A percentile compares a stretch with the other conserved stretches of the same genome.
Evolutionary conservation across 2,888 invertebrate genomes (phyloP).

Genomic region (Pharmacophagus antenor): DNA sequence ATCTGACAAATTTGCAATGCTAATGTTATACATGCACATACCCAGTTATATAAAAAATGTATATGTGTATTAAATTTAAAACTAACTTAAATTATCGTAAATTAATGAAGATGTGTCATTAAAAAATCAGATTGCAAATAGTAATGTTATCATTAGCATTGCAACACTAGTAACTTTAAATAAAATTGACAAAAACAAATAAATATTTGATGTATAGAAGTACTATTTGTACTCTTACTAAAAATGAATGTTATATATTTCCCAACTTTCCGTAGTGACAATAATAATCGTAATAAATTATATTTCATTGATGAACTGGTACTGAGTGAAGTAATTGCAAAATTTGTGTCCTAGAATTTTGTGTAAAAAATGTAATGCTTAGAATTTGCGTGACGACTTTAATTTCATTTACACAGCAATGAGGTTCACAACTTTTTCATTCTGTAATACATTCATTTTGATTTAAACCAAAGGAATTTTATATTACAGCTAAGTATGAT

Average conservation of each 20-base stretch:
- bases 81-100: too few species aligned
- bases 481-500: slow-evolving; percentile 38
- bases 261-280: slow-evolving; percentile 36
- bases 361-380: slow-evolving; percentile 32
- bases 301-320: slow-evolving; percentile 31
- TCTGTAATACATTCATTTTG: slow-evolving; percentile 6
- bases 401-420: not conserved
- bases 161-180: slow-evolving; percentile 19
- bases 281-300: slow-evolving; percentile 36
- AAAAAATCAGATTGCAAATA: too few species aligned
- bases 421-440: slow-evolving; percentile 16
- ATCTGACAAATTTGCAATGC: slow-evolving; percentile 30
- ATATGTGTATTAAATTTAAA: not conserved
- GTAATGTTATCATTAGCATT: slow-evolving; percentile 25
- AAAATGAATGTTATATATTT: slow-evolving; percentile 24
- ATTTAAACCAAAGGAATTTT: slow-evolving; percentile 27
- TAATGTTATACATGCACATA: slow-evolving; percentile 7
- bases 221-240: slow-evolving; percentile 19
- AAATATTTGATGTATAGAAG: slow-evolving; percentile 21
- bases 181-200: slow-evolving; percentile 7
- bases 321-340: slow-evolving; percentile 23
- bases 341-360: slow-evolving; percentile 23
- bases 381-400: slow-evolving; percentile 34
- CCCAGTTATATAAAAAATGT: not conserved
- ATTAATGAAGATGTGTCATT: too few species aligned